Conservation (phyloP, 2,113 vertebrate genomes). For the Eulacestoma nigropectus region DNA sequence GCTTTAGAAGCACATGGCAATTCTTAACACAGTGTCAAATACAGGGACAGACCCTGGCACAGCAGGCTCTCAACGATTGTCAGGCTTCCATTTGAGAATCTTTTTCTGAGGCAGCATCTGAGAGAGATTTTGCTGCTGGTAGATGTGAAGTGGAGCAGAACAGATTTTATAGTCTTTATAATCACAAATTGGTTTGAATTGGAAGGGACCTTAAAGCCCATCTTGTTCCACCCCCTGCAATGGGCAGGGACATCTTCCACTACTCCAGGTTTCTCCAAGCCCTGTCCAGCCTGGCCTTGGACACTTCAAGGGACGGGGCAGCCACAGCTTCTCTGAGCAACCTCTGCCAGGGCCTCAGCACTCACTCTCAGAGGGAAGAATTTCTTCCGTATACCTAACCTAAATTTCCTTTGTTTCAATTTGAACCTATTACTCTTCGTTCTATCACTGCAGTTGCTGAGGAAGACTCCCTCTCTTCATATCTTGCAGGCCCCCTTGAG, state of each 20-base stretch:
- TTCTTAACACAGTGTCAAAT: neutral
- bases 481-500: neutral
- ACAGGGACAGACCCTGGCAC: neutral
- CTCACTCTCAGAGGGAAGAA: neutral
- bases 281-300: fast-evolving
- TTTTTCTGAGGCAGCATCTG: neutral
- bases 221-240: neutral
- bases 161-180: neutral
- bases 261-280: neutral
- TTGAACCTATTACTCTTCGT: neutral
- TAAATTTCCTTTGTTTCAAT: neutral
- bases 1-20: neutral
- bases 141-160: neutral
- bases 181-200: neutral
- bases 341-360: neutral
- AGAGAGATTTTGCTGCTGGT: neutral
- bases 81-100: neutral
- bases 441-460: neutral
- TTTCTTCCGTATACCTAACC: neutral
- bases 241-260: neutral
- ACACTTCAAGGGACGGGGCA: neutral
- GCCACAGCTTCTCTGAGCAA: neutral
- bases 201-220: neutral
- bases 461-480: neutral
- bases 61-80: neutral